Evolutionary conservation across 2,888 invertebrate species (phyloP), one percentile per base, ranked within the genome.

Genomic region (Dilophus febrilis): DNA sequence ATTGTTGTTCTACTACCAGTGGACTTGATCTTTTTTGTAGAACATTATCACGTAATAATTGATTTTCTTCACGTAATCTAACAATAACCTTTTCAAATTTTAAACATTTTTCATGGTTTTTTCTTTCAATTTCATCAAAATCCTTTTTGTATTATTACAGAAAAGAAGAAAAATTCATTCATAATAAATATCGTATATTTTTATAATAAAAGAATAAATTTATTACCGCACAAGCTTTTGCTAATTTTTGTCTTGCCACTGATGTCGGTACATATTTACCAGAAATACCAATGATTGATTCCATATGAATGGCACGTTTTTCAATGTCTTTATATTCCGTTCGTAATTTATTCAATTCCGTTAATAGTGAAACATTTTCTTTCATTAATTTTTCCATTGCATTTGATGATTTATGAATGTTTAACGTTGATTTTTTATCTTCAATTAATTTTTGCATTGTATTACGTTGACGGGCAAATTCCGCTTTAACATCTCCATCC

Each of bases 381-480:
- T 67, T 71, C 67, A 78, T 74, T 40, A 80, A 71, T 50, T 74
- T 72, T 40, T 71, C 65, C 48, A 72, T 70, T 46, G 74, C 73
- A 30, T 27, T 31, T 11, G 39, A 35, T 17, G 31, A 28, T 35
- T 42, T 33, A 6, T 34, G 16, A 14, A 14, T 27, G 5, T 18
- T 11, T 12, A 17, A 11, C 19, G 34, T 28, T 14, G 38, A 58
- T 52, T 2, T 45, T 43, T 8, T 43, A 40, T 3, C 36, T 41
- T 37, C 17, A 12, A 68, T 59, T 47, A 68, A 69, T 45, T 66
- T 71, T 50, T 90, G 90, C 26, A 91, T 67, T 54, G 87, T 83
- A 46, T 81, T 80, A 29, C 87, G 67, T 54, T 91, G 90, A 1
- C 85, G 69, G 47, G 79, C 67, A 51, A 85, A 80, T 58, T 84